Conservation (phyloP, 2,888 invertebrate species). For the Leucophenga montana region DNA sequence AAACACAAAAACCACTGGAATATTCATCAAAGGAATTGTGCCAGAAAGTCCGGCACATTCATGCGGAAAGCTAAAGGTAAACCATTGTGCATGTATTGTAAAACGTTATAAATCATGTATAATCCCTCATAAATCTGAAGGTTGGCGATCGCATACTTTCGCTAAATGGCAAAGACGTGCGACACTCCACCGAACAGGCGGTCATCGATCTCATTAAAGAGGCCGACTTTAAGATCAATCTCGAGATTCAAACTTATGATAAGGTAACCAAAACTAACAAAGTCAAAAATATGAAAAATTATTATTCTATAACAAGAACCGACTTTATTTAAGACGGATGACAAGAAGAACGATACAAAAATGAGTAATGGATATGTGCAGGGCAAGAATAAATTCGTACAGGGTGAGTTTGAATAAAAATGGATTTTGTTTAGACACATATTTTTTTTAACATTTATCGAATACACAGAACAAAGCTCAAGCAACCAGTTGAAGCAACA, state of each 20-base stretch:
- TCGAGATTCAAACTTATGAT: slow-evolving; percentile 86
- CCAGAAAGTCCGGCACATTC: slow-evolving; percentile 94
- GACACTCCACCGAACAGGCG: slow-evolving; percentile 92
- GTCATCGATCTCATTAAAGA: slow-evolving; percentile 96
- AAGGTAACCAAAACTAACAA: slow-evolving; percentile 53
- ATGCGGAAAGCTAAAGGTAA: slow-evolving; percentile 88
- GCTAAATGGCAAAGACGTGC: slow-evolving; percentile 92
- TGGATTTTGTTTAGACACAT: neutral
- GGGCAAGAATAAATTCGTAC: slow-evolving; percentile 58
- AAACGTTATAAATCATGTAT: neutral
- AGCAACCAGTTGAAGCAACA: slow-evolving; percentile 34
- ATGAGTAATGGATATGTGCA: slow-evolving; percentile 63
- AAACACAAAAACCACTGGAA: slow-evolving; percentile 84
- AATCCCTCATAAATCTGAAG: slow-evolving; percentile 29
- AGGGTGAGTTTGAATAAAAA: slow-evolving; percentile 45
- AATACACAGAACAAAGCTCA: slow-evolving; percentile 44
- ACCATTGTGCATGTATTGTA: neutral
- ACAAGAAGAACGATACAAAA: slow-evolving; percentile 53
- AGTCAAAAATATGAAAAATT: neutral
- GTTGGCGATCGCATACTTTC: slow-evolving; percentile 76
- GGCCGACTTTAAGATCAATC: slow-evolving; percentile 89
- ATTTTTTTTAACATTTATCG: neutral
- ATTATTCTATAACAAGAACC: neutral
- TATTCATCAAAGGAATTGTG: slow-evolving; percentile 97
- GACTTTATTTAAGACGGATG: slow-evolving; percentile 33